Base-by-base conservation (phyloP, 2,113 vertebrate genomes). In the Ornithorhynchus anatinus region DNA sequence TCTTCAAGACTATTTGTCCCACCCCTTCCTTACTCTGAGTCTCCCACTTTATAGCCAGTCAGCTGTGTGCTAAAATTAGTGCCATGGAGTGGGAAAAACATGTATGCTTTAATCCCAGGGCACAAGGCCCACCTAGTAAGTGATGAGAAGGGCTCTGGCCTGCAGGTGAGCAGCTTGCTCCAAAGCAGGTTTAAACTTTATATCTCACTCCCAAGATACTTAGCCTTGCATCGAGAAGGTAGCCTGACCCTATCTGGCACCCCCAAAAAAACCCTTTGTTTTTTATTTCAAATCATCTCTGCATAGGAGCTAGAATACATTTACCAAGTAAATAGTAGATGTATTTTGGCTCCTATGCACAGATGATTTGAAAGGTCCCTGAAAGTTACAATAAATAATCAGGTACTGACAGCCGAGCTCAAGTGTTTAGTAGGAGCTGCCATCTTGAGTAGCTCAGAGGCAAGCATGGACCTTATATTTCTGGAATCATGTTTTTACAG, bases 311-410 rank as follows among this genome's bases (percentile, higher is more conserved):
- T 59, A 50, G 23, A 53, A 25, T 31, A 38, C 15, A 31, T 68
- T 50, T 68, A 47, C 33, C 33, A 74, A 57, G 35, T 15, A 64
- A 68, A 47, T 35, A 51, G 63, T 6, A 70, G 52, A 73, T 45
- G 53, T 29, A 27, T n/a, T n/a, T n/a, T n/a, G n/a, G n/a, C n/a
- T n/a, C n/a, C n/a, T n/a, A n/a, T n/a, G n/a, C n/a, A n/a, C n/a
- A n/a, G n/a, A n/a, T n/a, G n/a, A n/a, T n/a, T n/a, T n/a, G 51
- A 16, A 4, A 31, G 64, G 62, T 57, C 61, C 62, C 53, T 33
- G 27, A 22, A 57, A 64, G 59, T 27, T 20, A 51, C 25, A 64
- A 40, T 50, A 64, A 64, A 54, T 69, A 67, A 48, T 51, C 19
- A 40, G 44, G 62, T 54, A 70, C 35, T 65, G 56, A 66, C 25